A percentile compares a stretch with the other conserved stretches of the same genome.
Conservation (phyloP, 2,888 invertebrate genomes). For the Hipparchia semele region DNA sequence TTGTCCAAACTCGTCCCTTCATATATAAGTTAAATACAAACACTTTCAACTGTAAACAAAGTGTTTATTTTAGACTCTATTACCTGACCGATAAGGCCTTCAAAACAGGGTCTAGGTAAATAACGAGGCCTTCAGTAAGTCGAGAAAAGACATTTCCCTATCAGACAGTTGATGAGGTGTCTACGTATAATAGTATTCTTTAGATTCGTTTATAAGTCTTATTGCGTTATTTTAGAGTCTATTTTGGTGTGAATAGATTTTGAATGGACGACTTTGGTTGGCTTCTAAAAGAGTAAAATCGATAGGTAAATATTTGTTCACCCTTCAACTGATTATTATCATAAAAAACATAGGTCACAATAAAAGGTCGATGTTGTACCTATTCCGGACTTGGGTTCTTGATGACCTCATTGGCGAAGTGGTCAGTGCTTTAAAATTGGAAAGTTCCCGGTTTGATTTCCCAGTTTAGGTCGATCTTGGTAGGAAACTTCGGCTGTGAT, state of each 20-base stretch:
- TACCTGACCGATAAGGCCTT: slow-evolving; percentile 10
- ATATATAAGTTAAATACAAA: slow-evolving; percentile 12
- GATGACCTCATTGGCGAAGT: no score
- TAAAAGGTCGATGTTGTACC: not conserved
- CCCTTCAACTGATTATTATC: slow-evolving; percentile 25
- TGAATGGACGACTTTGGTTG: slow-evolving; percentile 21
- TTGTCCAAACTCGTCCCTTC: slow-evolving; percentile 7
- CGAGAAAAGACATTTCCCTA: slow-evolving; percentile 27
- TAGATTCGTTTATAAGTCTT: slow-evolving; percentile 15
- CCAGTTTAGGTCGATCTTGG: no score
- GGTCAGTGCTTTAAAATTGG: no score
- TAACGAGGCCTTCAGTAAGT: slow-evolving; percentile 3
- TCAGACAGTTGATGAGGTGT: slow-evolving; percentile 30
- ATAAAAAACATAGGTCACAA: slow-evolving; percentile 20
- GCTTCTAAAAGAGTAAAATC: slow-evolving; percentile 38
- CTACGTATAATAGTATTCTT: not conserved
- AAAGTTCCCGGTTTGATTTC: no score
- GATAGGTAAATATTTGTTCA: slow-evolving; percentile 40
- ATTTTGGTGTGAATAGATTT: slow-evolving; percentile 17
- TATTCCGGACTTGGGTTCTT: no score
- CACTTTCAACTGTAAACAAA: slow-evolving; percentile 10
- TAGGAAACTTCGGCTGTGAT: no score
- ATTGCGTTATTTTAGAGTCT: slow-evolving; percentile 21
- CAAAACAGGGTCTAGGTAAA: slow-evolving; percentile 11
- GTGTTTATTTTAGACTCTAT: slow-evolving; percentile 10